A percentile compares a stretch with the other conserved stretches of the same genome.
phyloP scores from a whole-genome alignment of 1,140 invertebrate genomes.

The Tetragnatha versicolor region DNA sequence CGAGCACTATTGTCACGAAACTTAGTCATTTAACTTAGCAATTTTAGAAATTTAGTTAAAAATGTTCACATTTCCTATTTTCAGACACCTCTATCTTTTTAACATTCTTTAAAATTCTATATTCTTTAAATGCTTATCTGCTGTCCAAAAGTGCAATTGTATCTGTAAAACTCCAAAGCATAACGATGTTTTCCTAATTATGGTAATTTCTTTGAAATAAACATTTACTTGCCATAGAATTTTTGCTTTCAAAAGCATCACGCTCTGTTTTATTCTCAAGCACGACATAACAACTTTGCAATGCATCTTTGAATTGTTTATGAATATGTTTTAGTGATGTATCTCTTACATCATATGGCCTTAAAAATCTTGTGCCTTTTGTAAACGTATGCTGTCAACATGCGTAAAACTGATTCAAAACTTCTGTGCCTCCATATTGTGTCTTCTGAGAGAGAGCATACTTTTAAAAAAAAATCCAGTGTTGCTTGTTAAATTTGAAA shows the following conservation, averaged over 20 bases:
- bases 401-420: neutral
- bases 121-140: too few relatives aligned
- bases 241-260: neutral
- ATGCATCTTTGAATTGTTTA: neutral
- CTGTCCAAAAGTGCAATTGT: too few relatives aligned
- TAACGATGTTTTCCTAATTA: too few relatives aligned
- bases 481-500: conserved; percentile 35
- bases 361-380: conserved; percentile 24
- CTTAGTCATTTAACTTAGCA: conserved; percentile 39
- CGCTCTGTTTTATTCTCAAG: neutral
- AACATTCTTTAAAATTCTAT: too few relatives aligned
- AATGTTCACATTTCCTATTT: conserved; percentile 26
- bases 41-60: conserved; percentile 22
- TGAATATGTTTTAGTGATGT: neutral
- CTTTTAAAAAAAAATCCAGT: neutral
- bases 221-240: neutral
- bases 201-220: too few relatives aligned
- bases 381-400: too few relatives aligned
- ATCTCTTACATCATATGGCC: neutral
- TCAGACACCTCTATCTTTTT: neutral
- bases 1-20: neutral
- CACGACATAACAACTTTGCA: neutral
- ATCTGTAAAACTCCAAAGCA: too few relatives aligned
- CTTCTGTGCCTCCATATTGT: conserved; percentile 15
- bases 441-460: neutral